A percentile compares a stretch with the other conserved stretches of the same genome.
Conservation (phyloP, 2,113 vertebrate genomes). For the Serinus canaria region DNA sequence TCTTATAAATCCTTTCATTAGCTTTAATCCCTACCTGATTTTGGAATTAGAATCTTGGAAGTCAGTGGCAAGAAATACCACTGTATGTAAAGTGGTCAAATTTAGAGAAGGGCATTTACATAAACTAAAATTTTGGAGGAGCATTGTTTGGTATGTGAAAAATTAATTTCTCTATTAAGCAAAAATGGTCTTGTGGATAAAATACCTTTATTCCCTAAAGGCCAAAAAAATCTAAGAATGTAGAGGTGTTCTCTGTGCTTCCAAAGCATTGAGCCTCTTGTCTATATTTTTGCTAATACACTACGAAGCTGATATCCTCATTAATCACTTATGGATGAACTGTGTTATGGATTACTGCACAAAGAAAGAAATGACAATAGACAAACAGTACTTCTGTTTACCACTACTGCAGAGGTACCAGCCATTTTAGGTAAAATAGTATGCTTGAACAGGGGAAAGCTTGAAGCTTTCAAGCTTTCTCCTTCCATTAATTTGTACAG, state of each 20-base stretch:
- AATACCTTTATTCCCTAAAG: not conserved
- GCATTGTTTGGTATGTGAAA: not conserved
- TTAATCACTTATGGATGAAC: not conserved
- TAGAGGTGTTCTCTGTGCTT: not conserved
- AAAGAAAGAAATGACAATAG: not conserved
- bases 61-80: not conserved
- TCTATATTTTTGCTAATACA: not conserved
- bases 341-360: not conserved
- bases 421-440: not conserved
- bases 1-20: not conserved
- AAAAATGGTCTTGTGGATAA: not conserved
- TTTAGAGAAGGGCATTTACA: not conserved
- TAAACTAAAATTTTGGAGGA: not conserved
- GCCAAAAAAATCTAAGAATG: not conserved
- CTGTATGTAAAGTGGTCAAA: not conserved
- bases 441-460: not conserved
- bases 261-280: not conserved
- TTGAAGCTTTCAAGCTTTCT: not conserved
- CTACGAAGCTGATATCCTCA: not conserved
- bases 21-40: not conserved
- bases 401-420: not conserved
- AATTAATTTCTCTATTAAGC: not conserved
- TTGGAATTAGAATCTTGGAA: not conserved
- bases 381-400: not conserved
- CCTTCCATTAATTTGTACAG: not conserved